phyloP scores from a whole-genome alignment of 2,888 invertebrate genomes.

The Chrysotoxum bicinctum region DNA sequence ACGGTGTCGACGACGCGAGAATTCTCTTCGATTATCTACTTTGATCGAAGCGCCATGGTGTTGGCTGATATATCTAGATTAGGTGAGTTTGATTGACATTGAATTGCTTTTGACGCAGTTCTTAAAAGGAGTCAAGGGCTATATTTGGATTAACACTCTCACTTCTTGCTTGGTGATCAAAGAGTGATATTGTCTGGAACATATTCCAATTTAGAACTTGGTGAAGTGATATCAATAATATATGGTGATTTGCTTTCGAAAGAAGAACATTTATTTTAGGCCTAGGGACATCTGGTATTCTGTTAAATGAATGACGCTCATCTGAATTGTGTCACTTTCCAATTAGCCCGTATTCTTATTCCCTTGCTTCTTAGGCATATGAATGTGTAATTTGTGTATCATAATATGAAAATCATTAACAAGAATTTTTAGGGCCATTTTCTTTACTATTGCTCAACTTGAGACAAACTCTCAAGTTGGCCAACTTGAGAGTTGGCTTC shows the following conservation, averaged over 20 bases:
- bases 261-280: neutral
- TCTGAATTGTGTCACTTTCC: neutral
- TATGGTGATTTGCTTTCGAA: conserved; percentile 56
- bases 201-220: conserved; percentile 53
- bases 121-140: conserved; percentile 1
- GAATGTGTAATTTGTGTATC: no score
- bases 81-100: conserved; percentile 62
- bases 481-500: no score
- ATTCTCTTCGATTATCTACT: conserved; percentile 44
- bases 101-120: conserved; percentile 41
- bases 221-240: conserved; percentile 27
- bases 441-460: no score
- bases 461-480: no score
- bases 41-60: conserved; percentile 57
- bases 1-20: neutral
- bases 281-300: neutral
- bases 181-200: conserved; percentile 65
- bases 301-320: neutral
- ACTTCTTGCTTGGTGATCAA: conserved; percentile 50
- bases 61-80: conserved; percentile 46
- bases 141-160: conserved; percentile 43
- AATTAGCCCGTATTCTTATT: neutral
- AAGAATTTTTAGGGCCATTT: no score
- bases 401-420: no score
- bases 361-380: no score